phyloP scores from a whole-genome alignment of 2,797 vertebrate genomes.

The Aulostomus chinensis region DNA sequence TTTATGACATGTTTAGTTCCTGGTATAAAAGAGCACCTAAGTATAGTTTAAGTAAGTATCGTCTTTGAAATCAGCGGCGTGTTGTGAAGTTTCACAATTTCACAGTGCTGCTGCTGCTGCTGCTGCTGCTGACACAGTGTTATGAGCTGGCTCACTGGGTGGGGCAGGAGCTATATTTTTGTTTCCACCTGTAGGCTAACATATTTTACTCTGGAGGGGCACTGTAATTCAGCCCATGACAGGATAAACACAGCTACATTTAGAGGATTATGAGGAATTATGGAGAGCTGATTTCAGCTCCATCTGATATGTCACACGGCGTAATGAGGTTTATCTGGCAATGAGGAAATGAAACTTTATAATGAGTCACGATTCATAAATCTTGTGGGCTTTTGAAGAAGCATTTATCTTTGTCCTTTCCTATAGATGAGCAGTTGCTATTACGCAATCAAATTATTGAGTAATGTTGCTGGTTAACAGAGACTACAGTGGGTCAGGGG shows the following conservation, averaged over 20 bases:
- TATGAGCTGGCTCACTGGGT: slow-evolving; percentile 49
- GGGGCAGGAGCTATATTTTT: slow-evolving; percentile 60
- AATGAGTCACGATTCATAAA: slow-evolving; percentile 14
- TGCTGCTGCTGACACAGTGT: slow-evolving; percentile 51
- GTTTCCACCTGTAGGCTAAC: slow-evolving; percentile 63
- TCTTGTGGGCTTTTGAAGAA: slow-evolving; percentile 6
- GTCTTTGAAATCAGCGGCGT: slow-evolving; percentile 14
- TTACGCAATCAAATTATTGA: slow-evolving; percentile 23
- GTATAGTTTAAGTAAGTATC: no score
- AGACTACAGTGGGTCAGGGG: no score
- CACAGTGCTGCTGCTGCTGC: slow-evolving; percentile 13
- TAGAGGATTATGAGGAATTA: slow-evolving; percentile 44
- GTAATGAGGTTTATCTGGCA: slow-evolving; percentile 22
- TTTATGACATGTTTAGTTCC: no score
- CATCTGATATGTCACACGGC: slow-evolving; percentile 18
- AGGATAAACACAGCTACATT: slow-evolving; percentile 40
- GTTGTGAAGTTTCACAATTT: slow-evolving; percentile 54
- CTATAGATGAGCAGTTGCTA: background rate
- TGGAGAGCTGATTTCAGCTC: slow-evolving; percentile 29
- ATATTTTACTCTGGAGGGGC: slow-evolving; percentile 33
- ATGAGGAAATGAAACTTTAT: slow-evolving; percentile 36
- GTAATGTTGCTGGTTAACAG: slow-evolving; percentile 20
- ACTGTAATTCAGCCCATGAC: slow-evolving; percentile 41
- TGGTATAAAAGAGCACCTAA: slow-evolving; percentile 48
- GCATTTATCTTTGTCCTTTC: slow-evolving; percentile 8